phyloP scores from a whole-genome alignment of 2,113 vertebrate genomes.

The Centrocercus urophasianus region DNA sequence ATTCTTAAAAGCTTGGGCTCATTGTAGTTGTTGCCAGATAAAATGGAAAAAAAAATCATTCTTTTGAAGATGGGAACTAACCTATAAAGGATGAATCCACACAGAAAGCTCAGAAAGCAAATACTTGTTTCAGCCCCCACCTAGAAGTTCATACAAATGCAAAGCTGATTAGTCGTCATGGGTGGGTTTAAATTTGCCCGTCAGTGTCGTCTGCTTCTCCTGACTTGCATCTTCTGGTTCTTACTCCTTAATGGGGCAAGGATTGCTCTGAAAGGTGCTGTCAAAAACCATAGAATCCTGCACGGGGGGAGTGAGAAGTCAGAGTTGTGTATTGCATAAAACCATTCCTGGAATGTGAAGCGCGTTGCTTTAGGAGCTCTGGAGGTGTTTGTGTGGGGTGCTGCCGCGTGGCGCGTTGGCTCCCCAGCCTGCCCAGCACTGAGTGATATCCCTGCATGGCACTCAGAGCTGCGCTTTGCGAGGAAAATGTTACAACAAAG shows the following conservation, averaged over 20 bases:
- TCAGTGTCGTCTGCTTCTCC: not conserved
- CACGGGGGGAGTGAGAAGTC: not conserved
- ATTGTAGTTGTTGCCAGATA: not conserved
- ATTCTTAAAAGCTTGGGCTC: not conserved
- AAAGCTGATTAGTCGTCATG: not conserved
- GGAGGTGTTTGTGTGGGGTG: not conserved
- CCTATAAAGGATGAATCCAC: not conserved
- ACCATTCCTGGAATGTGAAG: not conserved
- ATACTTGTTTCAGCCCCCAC: not conserved
- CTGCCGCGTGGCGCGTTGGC: not conserved
- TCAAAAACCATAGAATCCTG: not conserved
- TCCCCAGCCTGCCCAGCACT: not conserved
- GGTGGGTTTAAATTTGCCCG: not conserved
- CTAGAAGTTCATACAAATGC: not conserved
- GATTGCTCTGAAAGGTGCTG: not conserved
- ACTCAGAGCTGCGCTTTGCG: not conserved
- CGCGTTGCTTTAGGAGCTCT: not conserved
- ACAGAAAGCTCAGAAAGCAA: not conserved
- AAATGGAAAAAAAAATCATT: not conserved
- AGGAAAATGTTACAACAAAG: conserved; percentile 21
- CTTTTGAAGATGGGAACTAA: not conserved
- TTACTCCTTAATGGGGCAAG: accelerated
- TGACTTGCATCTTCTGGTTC: not conserved
- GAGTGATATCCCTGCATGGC: not conserved
- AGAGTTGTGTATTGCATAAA: accelerated